Percentiles rank a stretch among this genome's conserved stretches.
phyloP scores from a whole-genome alignment of 2,888 invertebrate species.

The Gari tellinella region DNA sequence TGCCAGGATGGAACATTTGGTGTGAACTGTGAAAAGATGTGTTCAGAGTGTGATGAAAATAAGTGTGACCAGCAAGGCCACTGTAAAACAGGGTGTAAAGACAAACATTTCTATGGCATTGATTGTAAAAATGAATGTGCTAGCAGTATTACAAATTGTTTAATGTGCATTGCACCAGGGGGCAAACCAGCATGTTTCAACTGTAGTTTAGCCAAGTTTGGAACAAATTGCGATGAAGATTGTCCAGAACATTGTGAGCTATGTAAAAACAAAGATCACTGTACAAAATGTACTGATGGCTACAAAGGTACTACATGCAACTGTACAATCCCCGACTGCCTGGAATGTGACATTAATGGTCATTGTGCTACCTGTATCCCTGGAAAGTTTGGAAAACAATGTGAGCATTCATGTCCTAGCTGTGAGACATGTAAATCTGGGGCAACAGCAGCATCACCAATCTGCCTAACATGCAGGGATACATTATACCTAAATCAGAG shows the following conservation, averaged over 20 bases:
- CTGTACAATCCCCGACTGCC: slow-evolving; percentile 30
- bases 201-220: slow-evolving; percentile 32
- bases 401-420: slow-evolving; percentile 13
- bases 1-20: slow-evolving; percentile 29
- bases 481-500: neutral
- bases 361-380: slow-evolving; percentile 31
- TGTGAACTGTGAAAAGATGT: slow-evolving; percentile 26
- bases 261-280: slow-evolving; percentile 17
- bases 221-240: slow-evolving; percentile 19
- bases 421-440: slow-evolving; percentile 34
- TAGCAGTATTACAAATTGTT: slow-evolving; percentile 19
- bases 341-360: slow-evolving; percentile 21
- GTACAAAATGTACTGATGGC: slow-evolving; percentile 40
- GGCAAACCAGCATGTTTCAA: slow-evolving; percentile 18
- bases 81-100: slow-evolving; percentile 34
- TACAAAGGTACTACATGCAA: slow-evolving; percentile 31
- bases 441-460: neutral
- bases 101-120: slow-evolving; percentile 29
- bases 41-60: slow-evolving; percentile 29
- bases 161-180: slow-evolving; percentile 19
- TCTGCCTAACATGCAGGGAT: slow-evolving; percentile 3
- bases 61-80: slow-evolving; percentile 41
- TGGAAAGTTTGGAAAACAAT: slow-evolving; percentile 24
- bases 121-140: slow-evolving; percentile 40
- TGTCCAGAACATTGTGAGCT: slow-evolving; percentile 44